phyloP scores from a whole-genome alignment of 2,888 invertebrate species.

The Plebejus argus region DNA sequence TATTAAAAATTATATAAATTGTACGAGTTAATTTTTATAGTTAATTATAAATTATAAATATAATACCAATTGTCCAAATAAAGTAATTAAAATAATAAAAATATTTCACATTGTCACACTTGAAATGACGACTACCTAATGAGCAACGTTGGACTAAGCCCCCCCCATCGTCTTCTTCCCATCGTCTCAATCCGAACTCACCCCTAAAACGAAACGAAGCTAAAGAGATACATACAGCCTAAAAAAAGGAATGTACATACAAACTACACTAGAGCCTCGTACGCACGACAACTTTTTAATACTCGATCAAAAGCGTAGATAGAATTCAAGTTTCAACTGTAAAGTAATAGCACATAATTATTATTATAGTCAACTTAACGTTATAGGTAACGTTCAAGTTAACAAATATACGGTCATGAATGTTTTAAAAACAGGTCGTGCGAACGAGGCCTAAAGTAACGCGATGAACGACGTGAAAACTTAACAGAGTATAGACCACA shows the following conservation, averaged over 20 bases:
- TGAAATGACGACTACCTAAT: constrained; percentile 14
- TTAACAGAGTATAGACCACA: constrained; percentile 6
- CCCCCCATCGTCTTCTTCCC: not conserved
- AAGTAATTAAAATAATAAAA: constrained; percentile 12
- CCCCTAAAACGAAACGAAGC: not conserved
- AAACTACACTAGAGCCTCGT: not conserved
- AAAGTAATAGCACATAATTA: not conserved
- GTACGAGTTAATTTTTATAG: constrained; percentile 18
- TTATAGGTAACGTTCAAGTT: not conserved
- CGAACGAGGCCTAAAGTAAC: not conserved
- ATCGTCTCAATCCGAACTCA: not conserved
- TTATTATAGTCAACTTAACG: not conserved
- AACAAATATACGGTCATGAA: not conserved
- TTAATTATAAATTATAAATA: constrained; percentile 24
- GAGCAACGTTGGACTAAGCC: constrained; percentile 21
- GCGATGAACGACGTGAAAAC: not conserved
- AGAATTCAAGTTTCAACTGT: not conserved
- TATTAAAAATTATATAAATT: constrained; percentile 3
- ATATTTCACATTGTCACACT: constrained; percentile 14
- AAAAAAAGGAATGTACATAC: constrained; percentile 24
- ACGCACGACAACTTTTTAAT: not conserved
- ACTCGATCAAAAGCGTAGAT: not conserved
- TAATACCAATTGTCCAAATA: constrained; percentile 29
- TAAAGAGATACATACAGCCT: constrained; percentile 15
- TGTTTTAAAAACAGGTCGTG: not conserved